Evolutionary conservation across 92 coral and sea anemone genomes (phyloP).

Genomic region (Zoanthus sansibaricus): DNA sequence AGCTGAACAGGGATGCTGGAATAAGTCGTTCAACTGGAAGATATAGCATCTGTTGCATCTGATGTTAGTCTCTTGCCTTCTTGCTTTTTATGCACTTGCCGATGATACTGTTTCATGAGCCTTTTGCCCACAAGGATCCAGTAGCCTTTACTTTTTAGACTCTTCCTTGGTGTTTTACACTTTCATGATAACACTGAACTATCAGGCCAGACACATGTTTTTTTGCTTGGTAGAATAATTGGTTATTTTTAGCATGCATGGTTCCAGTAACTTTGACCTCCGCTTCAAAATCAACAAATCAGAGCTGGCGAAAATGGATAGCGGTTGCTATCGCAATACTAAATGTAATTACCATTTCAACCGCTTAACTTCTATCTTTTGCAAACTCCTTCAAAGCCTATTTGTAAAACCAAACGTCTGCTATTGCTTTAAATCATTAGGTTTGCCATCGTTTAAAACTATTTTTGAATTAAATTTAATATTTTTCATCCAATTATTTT

Average conservation of each 20-base stretch:
- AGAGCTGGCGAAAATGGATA: no score
- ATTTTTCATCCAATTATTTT: not conserved
- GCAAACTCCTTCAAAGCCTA: no score
- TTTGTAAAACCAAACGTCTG: no score
- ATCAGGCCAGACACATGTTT: conserved; percentile 33
- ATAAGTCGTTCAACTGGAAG: conserved; percentile 23
- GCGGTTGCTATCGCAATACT: no score
- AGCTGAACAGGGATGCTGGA: conserved; percentile 39
- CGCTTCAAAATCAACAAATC: no score
- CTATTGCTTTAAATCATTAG: no score
- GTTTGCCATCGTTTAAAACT: no score
- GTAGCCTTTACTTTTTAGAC: conserved; percentile 46
- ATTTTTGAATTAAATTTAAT: no score
- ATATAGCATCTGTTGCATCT: conserved; percentile 56
- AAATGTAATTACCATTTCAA: no score
- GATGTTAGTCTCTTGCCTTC: conserved; percentile 51
- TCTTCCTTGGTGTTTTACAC: conserved; percentile 64
- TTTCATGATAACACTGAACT: conserved; percentile 36
- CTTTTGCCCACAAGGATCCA: conserved; percentile 67
- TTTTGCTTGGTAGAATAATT: conserved; percentile 10
- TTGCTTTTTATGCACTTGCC: conserved; percentile 59
- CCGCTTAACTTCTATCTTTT: no score
- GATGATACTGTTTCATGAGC: conserved; percentile 36
- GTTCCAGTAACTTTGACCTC: no score
- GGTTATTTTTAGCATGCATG: not conserved